Percentiles rank a stretch among this genome's conserved stretches.
phyloP scores from a whole-genome alignment of 2,113 vertebrate genomes.

The Amphiprion percula region DNA sequence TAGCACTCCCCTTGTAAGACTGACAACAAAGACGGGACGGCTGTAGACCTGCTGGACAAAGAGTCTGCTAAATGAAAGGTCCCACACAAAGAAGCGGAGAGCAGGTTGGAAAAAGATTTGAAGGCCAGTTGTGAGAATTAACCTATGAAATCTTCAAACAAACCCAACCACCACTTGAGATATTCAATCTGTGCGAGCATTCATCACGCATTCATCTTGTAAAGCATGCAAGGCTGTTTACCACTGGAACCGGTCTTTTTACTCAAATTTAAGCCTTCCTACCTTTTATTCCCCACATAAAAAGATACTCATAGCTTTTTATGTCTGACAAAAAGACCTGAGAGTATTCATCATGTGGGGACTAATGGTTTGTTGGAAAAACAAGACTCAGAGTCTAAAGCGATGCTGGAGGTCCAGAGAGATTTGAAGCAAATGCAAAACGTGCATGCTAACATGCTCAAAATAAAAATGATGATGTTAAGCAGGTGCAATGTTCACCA shows the following conservation, averaged over 20 bases:
- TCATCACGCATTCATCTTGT: constrained; percentile 13
- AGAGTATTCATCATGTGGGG: neutral
- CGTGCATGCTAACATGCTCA: neutral
- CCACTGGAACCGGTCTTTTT: neutral
- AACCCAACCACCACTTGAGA: constrained; percentile 19
- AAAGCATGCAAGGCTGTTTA: neutral
- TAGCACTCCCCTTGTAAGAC: constrained; percentile 48
- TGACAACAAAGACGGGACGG: constrained; percentile 67
- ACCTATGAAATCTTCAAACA: constrained; percentile 53
- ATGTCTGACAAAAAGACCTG: constrained; percentile 3
- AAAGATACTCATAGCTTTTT: neutral
- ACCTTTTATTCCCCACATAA: neutral
- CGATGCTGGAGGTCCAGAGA: neutral
- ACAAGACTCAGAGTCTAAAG: neutral
- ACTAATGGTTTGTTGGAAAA: neutral
- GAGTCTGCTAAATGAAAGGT: constrained; percentile 60
- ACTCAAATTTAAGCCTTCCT: neutral
- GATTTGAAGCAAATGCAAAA: neutral
- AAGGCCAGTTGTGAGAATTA: constrained; percentile 51
- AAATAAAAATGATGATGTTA: constrained; percentile 3
- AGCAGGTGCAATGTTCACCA: neutral
- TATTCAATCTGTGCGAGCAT: constrained; percentile 38
- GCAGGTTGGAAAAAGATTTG: constrained; percentile 56
- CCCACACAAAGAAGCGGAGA: constrained; percentile 59
- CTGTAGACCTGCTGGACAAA: constrained; percentile 66